These are phyloP conservation scores for Triplophysa siluroides DNA, from an alignment of 2,113 vertebrate genomes.

Conservation along the genomic window DNA sequence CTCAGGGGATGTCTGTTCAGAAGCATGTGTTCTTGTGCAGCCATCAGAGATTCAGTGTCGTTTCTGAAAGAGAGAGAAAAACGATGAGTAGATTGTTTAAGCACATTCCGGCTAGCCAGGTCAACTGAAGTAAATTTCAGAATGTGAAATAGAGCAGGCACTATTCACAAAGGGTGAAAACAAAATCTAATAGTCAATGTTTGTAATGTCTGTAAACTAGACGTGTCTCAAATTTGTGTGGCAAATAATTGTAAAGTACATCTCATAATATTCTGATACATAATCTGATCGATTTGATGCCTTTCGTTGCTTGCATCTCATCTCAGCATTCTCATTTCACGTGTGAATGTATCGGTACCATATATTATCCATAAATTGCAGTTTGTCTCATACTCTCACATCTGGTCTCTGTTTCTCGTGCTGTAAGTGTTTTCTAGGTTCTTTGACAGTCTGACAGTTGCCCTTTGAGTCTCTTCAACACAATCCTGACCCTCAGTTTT, in stretches of 20 bases:
- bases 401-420: neutral
- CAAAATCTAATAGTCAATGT: no score
- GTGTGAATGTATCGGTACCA: no score
- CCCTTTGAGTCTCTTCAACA: constrained; percentile 19
- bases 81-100: neutral
- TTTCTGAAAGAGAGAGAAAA: neutral
- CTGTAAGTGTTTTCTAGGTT: neutral
- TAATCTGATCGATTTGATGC: no score
- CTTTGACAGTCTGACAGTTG: constrained; percentile 27
- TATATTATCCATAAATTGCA: neutral
- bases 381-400: no score
- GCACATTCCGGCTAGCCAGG: neutral
- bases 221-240: no score
- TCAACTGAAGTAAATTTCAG: neutral
- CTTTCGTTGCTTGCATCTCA: no score
- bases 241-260: no score
- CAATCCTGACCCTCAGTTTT: neutral
- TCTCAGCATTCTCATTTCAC: neutral
- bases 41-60: neutral
- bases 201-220: no score
- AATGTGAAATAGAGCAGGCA: neutral
- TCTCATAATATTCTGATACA: no score
- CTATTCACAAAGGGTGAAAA: no score
- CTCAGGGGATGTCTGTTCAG: neutral
- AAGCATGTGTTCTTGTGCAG: neutral